A percentile compares a stretch with the other conserved stretches of the same genome.
These are phyloP conservation scores for Gastrophryne carolinensis DNA, from an alignment of 2,797 vertebrate species.

Conservation along the genomic window DNA sequence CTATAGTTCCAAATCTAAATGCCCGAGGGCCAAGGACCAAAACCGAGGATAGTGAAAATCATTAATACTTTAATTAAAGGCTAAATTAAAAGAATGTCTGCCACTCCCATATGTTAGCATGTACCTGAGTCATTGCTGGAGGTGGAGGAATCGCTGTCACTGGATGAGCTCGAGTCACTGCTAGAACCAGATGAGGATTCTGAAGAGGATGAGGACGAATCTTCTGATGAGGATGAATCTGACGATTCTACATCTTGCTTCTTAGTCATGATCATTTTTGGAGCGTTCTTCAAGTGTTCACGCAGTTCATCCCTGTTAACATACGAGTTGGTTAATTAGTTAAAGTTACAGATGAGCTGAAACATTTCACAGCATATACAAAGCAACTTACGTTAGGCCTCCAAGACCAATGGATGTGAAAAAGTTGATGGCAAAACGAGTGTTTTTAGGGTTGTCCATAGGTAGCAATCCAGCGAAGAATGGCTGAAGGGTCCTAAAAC, in stretches of 20 bases:
- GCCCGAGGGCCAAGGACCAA: too few species aligned
- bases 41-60: too few species aligned
- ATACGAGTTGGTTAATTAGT: not conserved
- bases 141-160: constrained; percentile 69
- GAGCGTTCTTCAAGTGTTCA: constrained; percentile 95
- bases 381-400: constrained; percentile 87
- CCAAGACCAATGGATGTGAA: constrained; percentile 98
- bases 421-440: constrained; percentile 97
- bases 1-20: too few species aligned
- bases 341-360: not conserved
- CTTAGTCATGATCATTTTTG: constrained; percentile 96
- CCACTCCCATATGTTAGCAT: not conserved
- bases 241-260: constrained; percentile 90
- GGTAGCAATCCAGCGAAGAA: constrained; percentile 96
- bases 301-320: constrained; percentile 86
- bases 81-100: too few species aligned
- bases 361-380: not conserved
- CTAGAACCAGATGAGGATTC: constrained; percentile 62
- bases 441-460: constrained; percentile 95
- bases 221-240: constrained; percentile 75
- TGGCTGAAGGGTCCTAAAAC: constrained; percentile 81
- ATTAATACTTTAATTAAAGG: too few species aligned
- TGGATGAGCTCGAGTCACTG: constrained; percentile 74
- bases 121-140: constrained; percentile 70
- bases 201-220: constrained; percentile 65